Evolutionary conservation across 2,888 invertebrate genomes (phyloP), one percentile per base, ranked within the genome.

Genomic region (Matsumyia berberina): DNA sequence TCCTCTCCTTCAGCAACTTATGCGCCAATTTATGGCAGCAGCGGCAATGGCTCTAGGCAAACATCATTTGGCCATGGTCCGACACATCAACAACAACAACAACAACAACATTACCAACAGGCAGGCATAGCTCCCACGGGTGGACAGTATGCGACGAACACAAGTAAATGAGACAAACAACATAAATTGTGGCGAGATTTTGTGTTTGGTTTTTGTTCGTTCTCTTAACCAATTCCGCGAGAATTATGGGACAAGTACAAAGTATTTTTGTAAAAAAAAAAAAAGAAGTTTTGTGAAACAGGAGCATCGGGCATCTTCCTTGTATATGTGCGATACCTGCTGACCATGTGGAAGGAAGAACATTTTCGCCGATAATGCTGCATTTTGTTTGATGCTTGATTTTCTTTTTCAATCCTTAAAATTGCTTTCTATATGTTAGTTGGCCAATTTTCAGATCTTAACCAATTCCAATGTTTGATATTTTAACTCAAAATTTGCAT

Each of bases 1-100:
- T 90, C 90, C 69, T 89, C 90, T 8, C 90, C 88, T 51, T 87
- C 88, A 24, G 66, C 89, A 73, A 87, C 89, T 33, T 89, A 85
- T 46, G 42, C 70, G 15, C 74, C 80, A 15, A 70, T 85, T n/a
- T 85, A 85, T 55, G 80, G 80, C 19, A 87, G 83, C 85, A 87
- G 79, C 67, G 87, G 86, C 73, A 87, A 87, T 76, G 87, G 82
- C 51, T 67, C 86, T 39, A 62, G 85, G 9, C 85, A 85, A 80
- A 85, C 85, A 37, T 51, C 85, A 37, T 83, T 83, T 51, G 79
- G 79, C 37, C 83, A 83, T 62, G 67, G 62, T 33, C 73, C 67
- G 12, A 19, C 60, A 5, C 79, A 79, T 42, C 83, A 79, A 9
- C 79, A 83, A 11, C 80, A 64, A 39, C 69, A 76, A 7, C 76